Evolutionary conservation across 2,113 vertebrate genomes (phyloP), one percentile per base, ranked within the genome.

Genomic region (Hydropotes inermis): DNA sequence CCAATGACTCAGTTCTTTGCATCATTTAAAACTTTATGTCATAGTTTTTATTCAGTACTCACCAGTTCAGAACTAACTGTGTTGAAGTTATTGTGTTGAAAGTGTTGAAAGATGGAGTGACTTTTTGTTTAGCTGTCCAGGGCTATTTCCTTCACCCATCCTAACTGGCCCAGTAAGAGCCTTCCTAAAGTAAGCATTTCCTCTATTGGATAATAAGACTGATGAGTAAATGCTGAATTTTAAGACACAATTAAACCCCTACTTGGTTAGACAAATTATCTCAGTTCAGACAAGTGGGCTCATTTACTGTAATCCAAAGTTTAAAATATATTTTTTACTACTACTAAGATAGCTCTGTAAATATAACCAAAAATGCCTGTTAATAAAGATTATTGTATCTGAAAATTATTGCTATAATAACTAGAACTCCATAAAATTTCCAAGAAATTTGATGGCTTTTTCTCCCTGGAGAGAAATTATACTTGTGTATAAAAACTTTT

Each of bases 331-430:
- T 92, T 97, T 96, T 93, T 98, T 98, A 96, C 95, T 85, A 78
- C 86, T 87, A 64, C 58, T 81, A 54, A 97, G 88, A 60, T 79
- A 94, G 61, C 47, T 91, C 89, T 94, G 74, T 94, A 97, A 94
- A 95, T 97, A 87, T 39, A 96, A 93, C 57, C 50, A 94, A 95
- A 87, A 83, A 74, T 3, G 70, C 78, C 52, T 86, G 87, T 94
- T 98, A 96, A 95, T 96, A 96, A 97, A 79, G 58, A 36, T 74
- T 83, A 96, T 81, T 89, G 82, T 67, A 60, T 95, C 39, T 97
- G 74, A 98, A 97, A 96, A 97, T 97, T 94, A 98, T 95, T 95
- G 89, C 96, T 95, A 13, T 91, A 96, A 94, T 97, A 97, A 97
- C 94, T 93, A 64, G 82, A 95, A 96, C 47, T 94, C 95, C 79